phyloP scores from a whole-genome alignment of 2,113 vertebrate genomes.

The Serinus canaria region DNA sequence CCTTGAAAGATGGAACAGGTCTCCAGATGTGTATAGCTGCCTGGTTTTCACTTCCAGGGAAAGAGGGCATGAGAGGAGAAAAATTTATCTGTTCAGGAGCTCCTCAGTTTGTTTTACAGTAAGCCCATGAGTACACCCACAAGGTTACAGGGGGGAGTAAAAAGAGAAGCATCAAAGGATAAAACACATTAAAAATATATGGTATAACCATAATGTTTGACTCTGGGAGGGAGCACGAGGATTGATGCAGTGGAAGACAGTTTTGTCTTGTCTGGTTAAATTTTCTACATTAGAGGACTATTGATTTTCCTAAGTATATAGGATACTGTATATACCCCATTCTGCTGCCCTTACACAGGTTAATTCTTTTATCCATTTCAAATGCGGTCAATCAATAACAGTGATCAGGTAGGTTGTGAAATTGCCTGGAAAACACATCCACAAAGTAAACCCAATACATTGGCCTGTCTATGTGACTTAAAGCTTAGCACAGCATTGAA shows the following conservation, averaged over 20 bases:
- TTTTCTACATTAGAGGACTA: conserved; percentile 61
- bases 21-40: neutral
- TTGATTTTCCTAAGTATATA: conserved; percentile 66
- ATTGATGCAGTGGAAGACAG: neutral
- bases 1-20: neutral
- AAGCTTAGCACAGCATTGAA: conserved; percentile 78
- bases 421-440: conserved; percentile 72
- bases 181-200: neutral
- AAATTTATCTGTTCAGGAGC: neutral
- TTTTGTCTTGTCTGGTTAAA: conserved; percentile 47
- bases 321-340: conserved; percentile 55
- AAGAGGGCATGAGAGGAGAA: neutral
- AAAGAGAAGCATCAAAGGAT: neutral
- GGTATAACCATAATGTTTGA: neutral
- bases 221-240: neutral
- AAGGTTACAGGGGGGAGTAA: neutral
- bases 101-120: neutral
- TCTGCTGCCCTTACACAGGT: conserved; percentile 59
- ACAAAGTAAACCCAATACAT: conserved; percentile 67
- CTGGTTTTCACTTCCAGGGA: neutral
- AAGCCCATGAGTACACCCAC: neutral
- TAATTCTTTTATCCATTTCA: conserved; percentile 74
- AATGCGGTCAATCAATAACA: conserved; percentile 61
- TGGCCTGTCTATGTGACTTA: conserved; percentile 72
- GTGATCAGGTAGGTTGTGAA: conserved; percentile 73